A percentile compares a stretch with the other conserved stretches of the same genome.
phyloP scores from a whole-genome alignment of 2,797 vertebrate genomes.

The Yasuhikotakia modesta region DNA sequence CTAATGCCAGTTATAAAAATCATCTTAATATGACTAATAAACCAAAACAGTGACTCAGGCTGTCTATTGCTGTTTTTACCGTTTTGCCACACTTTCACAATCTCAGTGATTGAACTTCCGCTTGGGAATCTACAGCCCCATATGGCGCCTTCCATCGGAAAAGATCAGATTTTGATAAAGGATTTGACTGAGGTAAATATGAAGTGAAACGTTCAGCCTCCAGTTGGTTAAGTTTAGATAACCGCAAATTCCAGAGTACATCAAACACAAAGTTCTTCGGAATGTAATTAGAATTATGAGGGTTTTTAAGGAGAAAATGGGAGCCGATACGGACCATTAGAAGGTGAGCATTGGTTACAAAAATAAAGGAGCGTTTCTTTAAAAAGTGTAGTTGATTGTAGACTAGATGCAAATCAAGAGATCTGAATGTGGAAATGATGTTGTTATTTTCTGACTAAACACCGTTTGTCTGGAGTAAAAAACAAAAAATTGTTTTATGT shows the following conservation, averaged over 20 bases:
- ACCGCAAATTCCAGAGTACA: neutral
- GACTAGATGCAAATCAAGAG: neutral
- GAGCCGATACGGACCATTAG: conserved; percentile 41
- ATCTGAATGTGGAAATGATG: neutral
- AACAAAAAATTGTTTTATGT: conserved; percentile 58
- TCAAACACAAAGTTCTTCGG: neutral
- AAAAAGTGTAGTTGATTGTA: neutral
- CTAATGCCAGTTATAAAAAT: conserved; percentile 56
- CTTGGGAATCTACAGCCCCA: neutral
- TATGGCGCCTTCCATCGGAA: neutral
- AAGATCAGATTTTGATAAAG: neutral
- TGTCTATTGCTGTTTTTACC: conserved; percentile 58
- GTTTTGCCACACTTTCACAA: neutral
- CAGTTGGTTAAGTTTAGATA: neutral
- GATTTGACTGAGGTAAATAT: neutral
- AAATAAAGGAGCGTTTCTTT: conserved; percentile 24
- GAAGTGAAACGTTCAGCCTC: neutral
- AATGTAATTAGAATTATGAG: neutral
- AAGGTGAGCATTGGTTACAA: conserved; percentile 24
- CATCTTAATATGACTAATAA: conserved; percentile 52
- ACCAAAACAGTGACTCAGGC: conserved; percentile 63
- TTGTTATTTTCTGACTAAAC: neutral
- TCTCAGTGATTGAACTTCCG: conserved; percentile 34
- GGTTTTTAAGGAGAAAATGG: conserved; percentile 15
- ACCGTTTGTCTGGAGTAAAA: conserved; percentile 7